Base-by-base conservation (phyloP, 2,113 vertebrate species). In the Bubo blakistoni region DNA sequence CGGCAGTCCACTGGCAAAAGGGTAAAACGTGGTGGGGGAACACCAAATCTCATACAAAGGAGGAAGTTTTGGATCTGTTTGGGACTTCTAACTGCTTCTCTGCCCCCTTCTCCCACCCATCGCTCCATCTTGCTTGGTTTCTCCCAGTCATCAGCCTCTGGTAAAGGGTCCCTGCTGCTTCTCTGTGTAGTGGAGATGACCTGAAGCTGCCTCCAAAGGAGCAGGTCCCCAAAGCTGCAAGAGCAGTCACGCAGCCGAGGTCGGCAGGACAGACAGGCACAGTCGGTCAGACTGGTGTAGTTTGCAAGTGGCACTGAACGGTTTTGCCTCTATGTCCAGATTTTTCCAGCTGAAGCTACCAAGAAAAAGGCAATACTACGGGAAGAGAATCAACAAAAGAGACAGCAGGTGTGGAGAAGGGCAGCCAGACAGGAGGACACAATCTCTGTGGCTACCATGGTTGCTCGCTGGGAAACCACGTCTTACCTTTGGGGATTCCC, bases 401-500 rank as follows among this genome's bases (percentile, higher is more conserved):
- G 25, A 6, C 10, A n/a, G 62, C 17, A 66, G 27, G 12, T 27
- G 61, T 52, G 58, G 86, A 73, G 40, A 74, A 22, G 65, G 38
- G 51, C 55, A 42, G 32, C 19, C 47, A 55, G 79, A 52, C 21
- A 58, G 71, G 65, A 87, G 88, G 63, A 42, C 30, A n/a, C 5
- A 1, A 2, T 2, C 49, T 27, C 88, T 24, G 29, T 9, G 52
- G 18, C 44, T 15, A 1, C 66, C 8, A 5, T 4, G 0, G 38
- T 2, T 9, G 7, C 27, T 42, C 36, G 3, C 5, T 4, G 16
- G 79, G 71, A 47, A 54, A 15, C n/a, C 25, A 3, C 0, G 13
- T 9, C 90, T 61, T 98, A 99, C 99, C 99, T 99, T 99, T 99
- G 81, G 99, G 99, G 87, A 99, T 99, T 83, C 99, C 99, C 91